A percentile compares a stretch with the other conserved stretches of the same genome.
These are phyloP conservation scores for Zootoca vivipara DNA, from an alignment of 2,113 vertebrate species.

Conservation along the genomic window DNA sequence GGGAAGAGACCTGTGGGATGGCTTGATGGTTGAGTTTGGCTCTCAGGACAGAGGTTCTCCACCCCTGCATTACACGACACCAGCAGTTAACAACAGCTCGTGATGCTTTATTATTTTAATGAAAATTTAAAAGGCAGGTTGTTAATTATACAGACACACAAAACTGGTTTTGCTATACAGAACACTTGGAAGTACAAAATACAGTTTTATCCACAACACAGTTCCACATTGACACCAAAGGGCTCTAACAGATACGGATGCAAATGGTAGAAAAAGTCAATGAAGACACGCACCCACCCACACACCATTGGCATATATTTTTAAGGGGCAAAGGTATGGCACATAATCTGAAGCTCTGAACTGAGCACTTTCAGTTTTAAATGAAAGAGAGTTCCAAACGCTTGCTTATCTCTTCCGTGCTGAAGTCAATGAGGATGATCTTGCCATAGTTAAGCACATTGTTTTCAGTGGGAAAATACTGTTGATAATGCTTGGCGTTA, in stretches of 20 bases:
- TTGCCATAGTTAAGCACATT: not conserved
- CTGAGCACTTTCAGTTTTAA: not conserved
- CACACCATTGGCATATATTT: not conserved
- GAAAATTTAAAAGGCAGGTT: conserved; percentile 78
- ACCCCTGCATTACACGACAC: not conserved
- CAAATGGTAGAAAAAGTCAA: conserved; percentile 59
- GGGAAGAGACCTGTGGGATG: too few species aligned
- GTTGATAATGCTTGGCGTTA: not conserved
- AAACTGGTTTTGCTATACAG: conserved; percentile 77
- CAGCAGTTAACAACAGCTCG: conserved; percentile 60
- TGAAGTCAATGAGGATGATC: not conserved
- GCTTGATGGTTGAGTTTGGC: too few species aligned
- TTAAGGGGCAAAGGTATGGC: not conserved
- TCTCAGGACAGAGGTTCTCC: too few species aligned
- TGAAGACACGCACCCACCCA: not conserved
- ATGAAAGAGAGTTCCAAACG: not conserved
- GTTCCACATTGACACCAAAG: conserved; percentile 73
- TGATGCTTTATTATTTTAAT: conserved; percentile 77
- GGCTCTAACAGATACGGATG: conserved; percentile 65
- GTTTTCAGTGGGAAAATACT: not conserved
- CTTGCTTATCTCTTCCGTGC: not conserved
- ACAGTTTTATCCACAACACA: conserved; percentile 77
- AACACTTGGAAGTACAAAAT: conserved; percentile 79
- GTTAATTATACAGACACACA: conserved; percentile 80
- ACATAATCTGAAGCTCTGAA: not conserved